These are phyloP conservation scores for Solen grandis DNA, from an alignment of 1,140 invertebrate genomes.

Conservation along the genomic window DNA sequence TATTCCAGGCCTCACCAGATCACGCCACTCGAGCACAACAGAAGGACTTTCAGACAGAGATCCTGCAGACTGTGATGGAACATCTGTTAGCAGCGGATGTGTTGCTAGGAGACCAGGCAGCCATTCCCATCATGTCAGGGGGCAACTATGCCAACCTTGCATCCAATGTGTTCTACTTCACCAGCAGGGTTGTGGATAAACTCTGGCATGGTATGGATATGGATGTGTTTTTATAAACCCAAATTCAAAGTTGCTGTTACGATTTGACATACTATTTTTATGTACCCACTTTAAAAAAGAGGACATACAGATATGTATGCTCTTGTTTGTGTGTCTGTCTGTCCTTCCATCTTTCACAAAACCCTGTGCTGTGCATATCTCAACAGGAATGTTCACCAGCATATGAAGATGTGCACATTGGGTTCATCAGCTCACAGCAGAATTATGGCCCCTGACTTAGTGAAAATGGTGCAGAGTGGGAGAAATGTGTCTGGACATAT, in stretches of 20 bases:
- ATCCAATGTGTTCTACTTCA: conserved; percentile 95
- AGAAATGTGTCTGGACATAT: conserved; percentile 10
- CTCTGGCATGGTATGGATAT: conserved; percentile 92
- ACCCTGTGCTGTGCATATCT: neutral
- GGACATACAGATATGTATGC: too few relatives aligned
- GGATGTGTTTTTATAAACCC: neutral
- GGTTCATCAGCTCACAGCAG: conserved; percentile 13
- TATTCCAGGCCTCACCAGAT: conserved; percentile 81
- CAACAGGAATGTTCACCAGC: neutral
- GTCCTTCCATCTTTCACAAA: too few relatives aligned
- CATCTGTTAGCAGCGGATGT: conserved; percentile 95
- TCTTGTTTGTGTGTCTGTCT: too few relatives aligned
- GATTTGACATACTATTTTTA: too few relatives aligned
- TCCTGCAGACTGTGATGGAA: conserved; percentile 95
- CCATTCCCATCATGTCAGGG: conserved; percentile 83
- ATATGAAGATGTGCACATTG: conserved; percentile 2
- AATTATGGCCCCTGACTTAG: too few relatives aligned
- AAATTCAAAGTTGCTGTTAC: neutral
- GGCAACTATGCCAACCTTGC: conserved; percentile 77
- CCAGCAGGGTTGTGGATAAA: conserved; percentile 96
- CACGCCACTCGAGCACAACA: conserved; percentile 90
- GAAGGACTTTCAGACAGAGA: conserved; percentile 94
- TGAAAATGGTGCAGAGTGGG: too few relatives aligned
- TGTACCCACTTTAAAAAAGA: too few relatives aligned
- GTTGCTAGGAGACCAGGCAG: conserved; percentile 91